A percentile compares a stretch with the other conserved stretches of the same genome.
Conservation (phyloP, 2,797 vertebrate genomes). For the Coracias cyanogaster region DNA sequence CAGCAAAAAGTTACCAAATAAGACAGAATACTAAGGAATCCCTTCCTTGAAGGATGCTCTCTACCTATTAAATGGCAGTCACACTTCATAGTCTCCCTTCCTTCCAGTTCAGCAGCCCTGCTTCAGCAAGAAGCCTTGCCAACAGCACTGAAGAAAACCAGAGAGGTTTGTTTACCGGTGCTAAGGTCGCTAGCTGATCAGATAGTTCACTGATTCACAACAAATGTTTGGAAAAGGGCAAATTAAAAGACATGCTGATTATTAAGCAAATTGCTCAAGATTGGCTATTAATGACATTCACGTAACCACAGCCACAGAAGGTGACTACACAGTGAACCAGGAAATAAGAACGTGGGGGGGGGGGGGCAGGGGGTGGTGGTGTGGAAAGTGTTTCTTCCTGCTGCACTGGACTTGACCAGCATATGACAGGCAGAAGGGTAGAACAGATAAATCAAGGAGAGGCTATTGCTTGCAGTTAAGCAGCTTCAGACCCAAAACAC, state of each 20-base stretch:
- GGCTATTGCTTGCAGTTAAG: not conserved
- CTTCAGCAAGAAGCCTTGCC: not conserved
- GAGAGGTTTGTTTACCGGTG: not conserved
- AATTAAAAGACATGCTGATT: not conserved
- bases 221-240: not conserved
- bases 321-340: not conserved
- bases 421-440: not conserved
- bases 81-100: not conserved
- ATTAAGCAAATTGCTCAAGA: slow-evolving; percentile 6
- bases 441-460: not conserved
- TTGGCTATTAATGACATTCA: not conserved
- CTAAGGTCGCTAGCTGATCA: not conserved
- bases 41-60: not conserved
- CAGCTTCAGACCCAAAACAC: not conserved
- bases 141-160: not conserved
- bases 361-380: too few species aligned
- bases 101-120: not conserved
- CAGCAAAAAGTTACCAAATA: not conserved
- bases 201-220: not conserved
- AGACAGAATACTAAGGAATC: not conserved
- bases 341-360: not conserved
- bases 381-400: not conserved
- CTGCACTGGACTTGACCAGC: not conserved
- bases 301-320: not conserved
- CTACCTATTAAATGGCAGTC: not conserved